Evolutionary conservation across 2,113 vertebrate species (phyloP).

Genomic region (Protobothrops mucrosquamatus): DNA sequence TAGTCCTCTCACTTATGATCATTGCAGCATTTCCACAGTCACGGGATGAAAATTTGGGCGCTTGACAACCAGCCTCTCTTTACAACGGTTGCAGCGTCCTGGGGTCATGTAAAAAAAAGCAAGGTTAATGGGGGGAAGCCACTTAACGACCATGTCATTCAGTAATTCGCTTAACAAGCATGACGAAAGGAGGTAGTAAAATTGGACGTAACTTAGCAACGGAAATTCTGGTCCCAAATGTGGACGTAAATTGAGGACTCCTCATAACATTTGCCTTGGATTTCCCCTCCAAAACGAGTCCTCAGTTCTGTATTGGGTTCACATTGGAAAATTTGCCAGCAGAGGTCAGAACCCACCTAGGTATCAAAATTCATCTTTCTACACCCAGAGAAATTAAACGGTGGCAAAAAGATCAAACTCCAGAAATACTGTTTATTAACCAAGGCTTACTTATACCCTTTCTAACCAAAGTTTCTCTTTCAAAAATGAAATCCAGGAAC

Average conservation of each 20-base stretch:
- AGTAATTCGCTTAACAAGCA: no score
- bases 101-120: no score
- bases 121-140: no score
- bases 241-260: neutral
- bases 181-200: neutral
- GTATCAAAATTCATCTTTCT: neutral
- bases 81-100: no score
- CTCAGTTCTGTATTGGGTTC: neutral
- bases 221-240: neutral
- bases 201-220: neutral
- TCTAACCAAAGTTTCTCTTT: neutral
- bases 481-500: neutral
- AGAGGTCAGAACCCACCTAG: constrained; percentile 59
- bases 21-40: neutral
- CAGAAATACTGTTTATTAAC: neutral
- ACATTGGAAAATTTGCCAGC: constrained; percentile 21
- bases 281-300: no score
- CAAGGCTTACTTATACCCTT: neutral
- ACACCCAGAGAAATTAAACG: neutral
- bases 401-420: neutral
- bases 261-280: no score
- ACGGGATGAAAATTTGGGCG: no score
- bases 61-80: no score
- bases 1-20: neutral
- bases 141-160: no score